phyloP scores from a whole-genome alignment of 2,113 vertebrate genomes.

The Hemibagrus wyckioides region DNA sequence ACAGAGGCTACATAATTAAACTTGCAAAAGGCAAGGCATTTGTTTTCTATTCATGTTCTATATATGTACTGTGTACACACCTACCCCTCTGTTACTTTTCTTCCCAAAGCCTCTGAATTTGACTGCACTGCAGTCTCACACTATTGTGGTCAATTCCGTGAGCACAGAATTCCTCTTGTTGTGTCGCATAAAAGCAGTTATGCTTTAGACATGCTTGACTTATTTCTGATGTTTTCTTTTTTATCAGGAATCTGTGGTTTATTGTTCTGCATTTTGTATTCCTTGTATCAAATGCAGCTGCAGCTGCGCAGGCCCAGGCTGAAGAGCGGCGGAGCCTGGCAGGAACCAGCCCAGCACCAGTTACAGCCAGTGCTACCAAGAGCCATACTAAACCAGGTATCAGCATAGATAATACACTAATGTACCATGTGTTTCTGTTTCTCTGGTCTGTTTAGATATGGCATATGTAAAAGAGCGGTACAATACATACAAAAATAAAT shows the following conservation, averaged over 20 bases:
- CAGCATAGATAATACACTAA: not conserved
- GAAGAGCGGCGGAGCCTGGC: constrained; percentile 85
- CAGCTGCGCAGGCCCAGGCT: constrained; percentile 85
- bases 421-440: not conserved
- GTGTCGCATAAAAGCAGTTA: not conserved
- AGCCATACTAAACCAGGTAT: constrained; percentile 81
- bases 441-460: not conserved
- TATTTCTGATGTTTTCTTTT: not conserved
- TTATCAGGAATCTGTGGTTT: not conserved
- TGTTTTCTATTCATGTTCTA: not conserved
- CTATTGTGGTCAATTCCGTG: constrained; percentile 51
- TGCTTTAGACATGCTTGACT: constrained; percentile 1
- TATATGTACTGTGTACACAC: not conserved
- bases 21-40: not conserved
- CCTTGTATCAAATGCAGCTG: constrained; percentile 71
- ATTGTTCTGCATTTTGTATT: not conserved
- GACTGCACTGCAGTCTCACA: constrained; percentile 27
- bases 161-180: constrained; percentile 55
- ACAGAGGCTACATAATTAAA: constrained; percentile 5
- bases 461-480: not conserved
- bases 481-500: not conserved
- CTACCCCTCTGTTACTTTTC: not conserved
- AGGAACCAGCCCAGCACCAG: constrained; percentile 66
- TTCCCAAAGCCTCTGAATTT: constrained; percentile 11
- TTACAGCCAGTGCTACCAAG: constrained; percentile 70